phyloP scores from a whole-genome alignment of 2,113 vertebrate genomes.

The Ophthalmolycus amberensis region DNA sequence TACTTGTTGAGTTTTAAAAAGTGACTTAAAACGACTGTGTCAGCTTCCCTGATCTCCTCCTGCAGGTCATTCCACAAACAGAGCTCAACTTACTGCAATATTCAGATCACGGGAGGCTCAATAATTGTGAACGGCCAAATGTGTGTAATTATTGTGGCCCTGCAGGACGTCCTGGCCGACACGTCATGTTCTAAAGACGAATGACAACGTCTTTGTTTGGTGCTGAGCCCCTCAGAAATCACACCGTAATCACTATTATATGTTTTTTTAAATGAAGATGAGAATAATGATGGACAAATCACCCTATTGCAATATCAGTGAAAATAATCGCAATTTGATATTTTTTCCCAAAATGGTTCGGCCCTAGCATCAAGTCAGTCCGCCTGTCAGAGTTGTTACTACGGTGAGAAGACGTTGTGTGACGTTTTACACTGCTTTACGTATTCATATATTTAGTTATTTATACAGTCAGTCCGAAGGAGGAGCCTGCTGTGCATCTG shows the following conservation, averaged over 20 bases:
- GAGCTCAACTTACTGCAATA: background rate
- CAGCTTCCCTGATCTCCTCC: background rate
- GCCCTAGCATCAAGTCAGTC: background rate
- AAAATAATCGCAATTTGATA: no score
- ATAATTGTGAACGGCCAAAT: background rate
- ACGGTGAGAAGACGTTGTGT: background rate
- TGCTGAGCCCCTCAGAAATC: no score
- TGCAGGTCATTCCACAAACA: background rate
- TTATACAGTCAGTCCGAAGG: conserved; percentile 50
- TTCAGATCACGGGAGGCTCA: background rate
- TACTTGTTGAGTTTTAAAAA: background rate
- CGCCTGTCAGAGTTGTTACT: background rate
- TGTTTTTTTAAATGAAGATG: background rate
- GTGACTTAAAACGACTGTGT: background rate
- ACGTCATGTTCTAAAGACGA: no score
- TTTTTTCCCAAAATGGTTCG: background rate
- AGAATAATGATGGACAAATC: background rate
- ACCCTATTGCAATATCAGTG: no score
- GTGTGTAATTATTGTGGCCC: background rate
- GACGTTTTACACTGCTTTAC: conserved; percentile 17
- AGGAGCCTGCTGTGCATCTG: conserved; percentile 72
- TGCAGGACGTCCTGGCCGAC: no score
- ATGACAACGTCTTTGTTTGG: no score
- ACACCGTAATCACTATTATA: no score
- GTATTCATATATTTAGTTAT: conserved; percentile 38